Evolutionary conservation across 2,888 invertebrate species (phyloP).

Genomic region (Podabrus alpinus): DNA sequence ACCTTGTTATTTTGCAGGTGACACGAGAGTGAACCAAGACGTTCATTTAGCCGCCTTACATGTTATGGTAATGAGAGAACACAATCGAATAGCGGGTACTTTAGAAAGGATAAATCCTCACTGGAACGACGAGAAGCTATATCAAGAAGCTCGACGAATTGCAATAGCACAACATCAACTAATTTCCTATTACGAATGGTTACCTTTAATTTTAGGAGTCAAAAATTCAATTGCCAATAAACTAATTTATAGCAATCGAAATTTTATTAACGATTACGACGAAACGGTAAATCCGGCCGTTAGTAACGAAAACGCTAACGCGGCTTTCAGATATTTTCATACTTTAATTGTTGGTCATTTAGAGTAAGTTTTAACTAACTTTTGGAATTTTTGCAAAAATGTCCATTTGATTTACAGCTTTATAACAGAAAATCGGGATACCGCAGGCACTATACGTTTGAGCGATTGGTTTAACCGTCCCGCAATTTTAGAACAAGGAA

Average conservation of each 20-base stretch:
- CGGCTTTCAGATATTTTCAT: slow-evolving; percentile 77
- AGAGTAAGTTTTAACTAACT: slow-evolving; percentile 59
- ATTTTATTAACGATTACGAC: slow-evolving; percentile 70
- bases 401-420: slow-evolving; percentile 54
- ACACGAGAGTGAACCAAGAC: slow-evolving; percentile 71
- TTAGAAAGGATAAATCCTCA: slow-evolving; percentile 70
- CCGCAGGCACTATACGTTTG: slow-evolving; percentile 63
- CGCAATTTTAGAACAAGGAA: slow-evolving; percentile 64
- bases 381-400: neutral
- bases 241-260: slow-evolving; percentile 64
- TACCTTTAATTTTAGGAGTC: slow-evolving; percentile 71
- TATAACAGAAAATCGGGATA: slow-evolving; percentile 62
- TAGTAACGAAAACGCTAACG: slow-evolving; percentile 72
- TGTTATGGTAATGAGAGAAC: slow-evolving; percentile 70
- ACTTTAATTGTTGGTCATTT: slow-evolving; percentile 70
- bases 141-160: slow-evolving; percentile 74
- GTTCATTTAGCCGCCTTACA: slow-evolving; percentile 73
- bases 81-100: slow-evolving; percentile 70
- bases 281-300: slow-evolving; percentile 67
- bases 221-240: slow-evolving; percentile 68
- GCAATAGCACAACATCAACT: slow-evolving; percentile 72
- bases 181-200: slow-evolving; percentile 77
- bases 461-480: slow-evolving; percentile 76
- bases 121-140: slow-evolving; percentile 75
- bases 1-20: slow-evolving; percentile 77